phyloP scores from a whole-genome alignment of 2,888 invertebrate genomes.

The Aleiodes leptofemur region DNA sequence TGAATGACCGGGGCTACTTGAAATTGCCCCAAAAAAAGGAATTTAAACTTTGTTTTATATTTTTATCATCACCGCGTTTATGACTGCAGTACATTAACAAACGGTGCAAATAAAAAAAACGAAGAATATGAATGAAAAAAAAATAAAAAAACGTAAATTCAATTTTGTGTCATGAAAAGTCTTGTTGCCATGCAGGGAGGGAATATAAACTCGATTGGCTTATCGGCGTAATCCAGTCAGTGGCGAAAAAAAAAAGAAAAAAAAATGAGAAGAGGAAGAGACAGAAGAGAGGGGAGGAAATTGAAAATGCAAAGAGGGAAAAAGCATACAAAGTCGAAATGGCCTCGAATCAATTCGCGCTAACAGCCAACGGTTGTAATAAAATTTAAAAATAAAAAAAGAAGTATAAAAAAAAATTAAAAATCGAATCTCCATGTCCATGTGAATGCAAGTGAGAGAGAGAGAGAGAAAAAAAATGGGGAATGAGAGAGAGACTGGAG shows the following conservation, averaged over 20 bases:
- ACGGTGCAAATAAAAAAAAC: not conserved
- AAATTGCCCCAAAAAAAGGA: not conserved
- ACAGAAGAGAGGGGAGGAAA: slow-evolving; percentile 14
- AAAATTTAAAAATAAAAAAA: not conserved
- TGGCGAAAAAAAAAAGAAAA: slow-evolving; percentile 20
- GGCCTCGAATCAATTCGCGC: not conserved
- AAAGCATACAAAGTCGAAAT: slow-evolving; percentile 19
- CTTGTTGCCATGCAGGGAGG: slow-evolving; percentile 10
- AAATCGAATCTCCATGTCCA: slow-evolving; percentile 41
- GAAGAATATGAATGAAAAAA: not conserved
- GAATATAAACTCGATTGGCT: slow-evolving; percentile 22
- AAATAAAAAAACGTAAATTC: slow-evolving; percentile 3
- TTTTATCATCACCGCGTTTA: not conserved
- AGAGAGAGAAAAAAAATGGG: not conserved
- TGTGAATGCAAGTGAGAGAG: slow-evolving; percentile 45
- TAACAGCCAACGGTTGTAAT: slow-evolving; percentile 14
- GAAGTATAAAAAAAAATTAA: slow-evolving; percentile 14
- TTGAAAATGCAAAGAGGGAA: slow-evolving; percentile 29
- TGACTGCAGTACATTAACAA: not conserved
- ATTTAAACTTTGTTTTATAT: not conserved
- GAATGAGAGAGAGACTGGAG: slow-evolving; percentile 27
- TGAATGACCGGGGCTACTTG: no score
- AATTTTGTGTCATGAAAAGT: slow-evolving; percentile 21
- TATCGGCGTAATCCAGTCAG: slow-evolving; percentile 30
- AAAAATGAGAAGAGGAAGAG: slow-evolving; percentile 32